Conservation (phyloP, 2,888 invertebrate genomes). For the Meloe dianella region DNA sequence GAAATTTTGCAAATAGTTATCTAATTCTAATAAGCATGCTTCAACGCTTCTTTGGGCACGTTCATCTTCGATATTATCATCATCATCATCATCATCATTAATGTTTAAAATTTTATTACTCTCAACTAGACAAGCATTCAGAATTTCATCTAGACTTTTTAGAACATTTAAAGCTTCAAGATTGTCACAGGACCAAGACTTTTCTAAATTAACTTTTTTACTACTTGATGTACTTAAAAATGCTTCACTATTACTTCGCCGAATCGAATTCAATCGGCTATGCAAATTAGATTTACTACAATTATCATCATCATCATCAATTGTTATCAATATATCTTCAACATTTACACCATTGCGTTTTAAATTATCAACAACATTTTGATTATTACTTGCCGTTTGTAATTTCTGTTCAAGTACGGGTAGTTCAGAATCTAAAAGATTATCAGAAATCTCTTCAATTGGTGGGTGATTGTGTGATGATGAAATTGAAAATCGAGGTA, state of each 20-base stretch:
- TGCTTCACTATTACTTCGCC: conserved; percentile 28
- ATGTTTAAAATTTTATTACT: conserved; percentile 57
- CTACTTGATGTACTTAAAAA: conserved; percentile 7
- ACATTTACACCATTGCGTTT: conserved; percentile 49
- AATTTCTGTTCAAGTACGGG: conserved; percentile 54
- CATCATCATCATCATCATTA: conserved; percentile 28
- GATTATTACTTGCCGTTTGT: conserved; percentile 42
- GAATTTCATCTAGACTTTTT: conserved; percentile 65
- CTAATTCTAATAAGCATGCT: conserved; percentile 63
- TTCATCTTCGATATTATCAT: conserved; percentile 17
- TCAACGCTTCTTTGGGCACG: conserved; percentile 49
- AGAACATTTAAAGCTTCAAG: conserved; percentile 63
- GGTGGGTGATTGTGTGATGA: conserved; percentile 27
- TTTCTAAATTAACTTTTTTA: conserved; percentile 18
- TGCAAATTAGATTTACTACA: conserved; percentile 22
- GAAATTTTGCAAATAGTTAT: conserved; percentile 62
- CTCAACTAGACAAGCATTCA: conserved; percentile 56
- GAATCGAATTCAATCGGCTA: conserved; percentile 23
- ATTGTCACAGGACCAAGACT: conserved; percentile 36
- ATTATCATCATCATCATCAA: conserved; percentile 47
- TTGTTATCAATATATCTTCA: conserved; percentile 55
- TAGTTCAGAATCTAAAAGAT: conserved; percentile 55
- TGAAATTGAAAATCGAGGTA: conserved; percentile 40
- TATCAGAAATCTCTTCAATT: conserved; percentile 42
- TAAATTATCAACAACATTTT: conserved; percentile 18